These are phyloP conservation scores for Sminthurinus aureus DNA, from an alignment of 2,888 invertebrate species.

Conservation along the genomic window DNA sequence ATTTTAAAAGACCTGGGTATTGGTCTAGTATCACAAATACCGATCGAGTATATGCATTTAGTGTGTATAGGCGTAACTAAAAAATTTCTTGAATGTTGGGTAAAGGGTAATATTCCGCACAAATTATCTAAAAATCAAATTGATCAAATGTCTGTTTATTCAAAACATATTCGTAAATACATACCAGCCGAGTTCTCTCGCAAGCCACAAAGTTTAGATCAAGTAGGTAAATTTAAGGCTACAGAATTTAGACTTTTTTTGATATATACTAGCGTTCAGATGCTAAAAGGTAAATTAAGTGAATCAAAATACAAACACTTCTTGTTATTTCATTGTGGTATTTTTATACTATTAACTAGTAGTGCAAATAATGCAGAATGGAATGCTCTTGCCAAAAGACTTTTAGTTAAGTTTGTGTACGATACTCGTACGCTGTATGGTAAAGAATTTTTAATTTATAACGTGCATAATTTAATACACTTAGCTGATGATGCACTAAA, in stretches of 20 bases:
- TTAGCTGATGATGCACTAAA: neutral
- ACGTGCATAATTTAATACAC: neutral
- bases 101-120: neutral
- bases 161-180: neutral
- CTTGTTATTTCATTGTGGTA: neutral
- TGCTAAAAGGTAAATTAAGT: neutral
- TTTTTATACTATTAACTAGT: neutral
- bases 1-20: neutral
- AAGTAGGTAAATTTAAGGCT: neutral
- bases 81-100: neutral
- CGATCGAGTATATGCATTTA: neutral
- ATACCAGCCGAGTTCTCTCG: neutral
- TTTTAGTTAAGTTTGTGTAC: neutral
- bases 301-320: neutral
- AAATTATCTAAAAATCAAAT: neutral
- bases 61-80: neutral
- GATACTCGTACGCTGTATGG: neutral
- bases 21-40: neutral
- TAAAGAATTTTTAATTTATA: neutral
- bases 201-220: neutral
- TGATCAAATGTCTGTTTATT: neutral
- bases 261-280: neutral
- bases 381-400: neutral
- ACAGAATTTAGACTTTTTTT: neutral
- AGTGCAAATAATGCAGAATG: neutral